Evolutionary conservation across 2,888 invertebrate species (phyloP).

Genomic region (Apomyelois bistriatella): DNA sequence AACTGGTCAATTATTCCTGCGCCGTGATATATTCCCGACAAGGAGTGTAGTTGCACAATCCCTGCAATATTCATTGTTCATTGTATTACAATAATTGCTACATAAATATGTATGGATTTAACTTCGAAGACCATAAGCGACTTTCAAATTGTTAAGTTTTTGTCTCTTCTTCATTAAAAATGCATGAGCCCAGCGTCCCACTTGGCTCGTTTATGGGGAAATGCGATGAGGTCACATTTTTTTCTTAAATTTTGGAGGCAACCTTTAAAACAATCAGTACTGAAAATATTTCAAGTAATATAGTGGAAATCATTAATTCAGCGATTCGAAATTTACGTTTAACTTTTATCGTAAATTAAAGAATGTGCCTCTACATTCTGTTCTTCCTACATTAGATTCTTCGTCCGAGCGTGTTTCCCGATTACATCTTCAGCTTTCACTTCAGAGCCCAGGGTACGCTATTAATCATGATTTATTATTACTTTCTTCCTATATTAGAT

Average conservation of each 20-base stretch:
- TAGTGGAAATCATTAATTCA: too few relatives aligned
- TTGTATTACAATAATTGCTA: conserved; percentile 69
- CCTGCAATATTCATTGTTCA: conserved; percentile 62
- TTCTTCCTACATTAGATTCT: too few relatives aligned
- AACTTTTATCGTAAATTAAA: too few relatives aligned
- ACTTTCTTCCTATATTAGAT: too few relatives aligned
- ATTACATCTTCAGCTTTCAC: too few relatives aligned
- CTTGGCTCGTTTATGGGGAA: conserved; percentile 33
- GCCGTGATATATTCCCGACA: conserved; percentile 26
- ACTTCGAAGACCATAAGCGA: conserved; percentile 51
- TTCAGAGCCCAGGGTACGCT: too few relatives aligned
- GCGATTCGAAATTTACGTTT: too few relatives aligned
- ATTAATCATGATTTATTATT: too few relatives aligned
- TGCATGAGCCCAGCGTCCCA: conserved; percentile 49
- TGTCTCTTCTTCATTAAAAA: conserved; percentile 62
- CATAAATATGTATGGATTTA: conserved; percentile 72
- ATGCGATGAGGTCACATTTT: conserved; percentile 38
- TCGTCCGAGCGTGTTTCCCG: too few relatives aligned
- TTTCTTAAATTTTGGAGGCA: not conserved
- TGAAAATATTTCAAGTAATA: too few relatives aligned
- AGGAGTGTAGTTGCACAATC: conserved; percentile 47
- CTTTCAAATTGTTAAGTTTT: conserved; percentile 66
- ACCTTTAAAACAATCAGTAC: too few relatives aligned
- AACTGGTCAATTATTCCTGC: not conserved
- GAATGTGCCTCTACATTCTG: too few relatives aligned